Percentiles rank a stretch among this genome's conserved stretches.
These are phyloP conservation scores for Thera britannica DNA, from an alignment of 2,888 invertebrate species.

Conservation along the genomic window DNA sequence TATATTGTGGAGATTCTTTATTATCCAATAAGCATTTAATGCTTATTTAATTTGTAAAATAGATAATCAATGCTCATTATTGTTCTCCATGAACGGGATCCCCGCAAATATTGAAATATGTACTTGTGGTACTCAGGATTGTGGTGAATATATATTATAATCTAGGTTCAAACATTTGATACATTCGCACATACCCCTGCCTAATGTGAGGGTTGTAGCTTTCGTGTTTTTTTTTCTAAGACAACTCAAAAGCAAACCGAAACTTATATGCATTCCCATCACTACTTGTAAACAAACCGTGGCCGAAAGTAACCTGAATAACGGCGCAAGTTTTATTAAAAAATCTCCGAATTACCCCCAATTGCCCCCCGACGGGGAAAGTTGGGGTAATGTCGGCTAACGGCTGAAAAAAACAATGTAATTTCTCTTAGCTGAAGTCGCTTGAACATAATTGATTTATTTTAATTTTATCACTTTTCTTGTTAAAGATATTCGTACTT, in stretches of 20 bases:
- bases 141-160: no score
- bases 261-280: conserved; percentile 5
- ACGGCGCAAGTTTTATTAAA: conserved; percentile 53
- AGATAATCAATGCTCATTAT: no score
- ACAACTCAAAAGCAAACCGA: conserved; percentile 5
- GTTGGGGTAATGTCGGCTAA: conserved; percentile 30
- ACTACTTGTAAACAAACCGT: conserved; percentile 43
- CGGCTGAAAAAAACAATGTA: conserved; percentile 36
- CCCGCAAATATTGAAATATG: no score
- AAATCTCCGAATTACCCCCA: conserved; percentile 42
- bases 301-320: conserved; percentile 39
- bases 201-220: no score
- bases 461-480: conserved; percentile 29
- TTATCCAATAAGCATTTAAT: no score
- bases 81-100: no score
- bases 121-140: no score
- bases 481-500: not conserved
- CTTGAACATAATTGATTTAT: conserved; percentile 31
- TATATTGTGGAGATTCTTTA: no score
- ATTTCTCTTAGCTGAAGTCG: conserved; percentile 29
- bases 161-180: no score
- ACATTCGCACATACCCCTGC: no score
- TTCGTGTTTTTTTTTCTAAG: no score
- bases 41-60: no score
- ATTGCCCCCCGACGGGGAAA: conserved; percentile 36